These are phyloP conservation scores for Drosophila prosaltans DNA, from an alignment of 1,140 invertebrate genomes.

Conservation along the genomic window DNA sequence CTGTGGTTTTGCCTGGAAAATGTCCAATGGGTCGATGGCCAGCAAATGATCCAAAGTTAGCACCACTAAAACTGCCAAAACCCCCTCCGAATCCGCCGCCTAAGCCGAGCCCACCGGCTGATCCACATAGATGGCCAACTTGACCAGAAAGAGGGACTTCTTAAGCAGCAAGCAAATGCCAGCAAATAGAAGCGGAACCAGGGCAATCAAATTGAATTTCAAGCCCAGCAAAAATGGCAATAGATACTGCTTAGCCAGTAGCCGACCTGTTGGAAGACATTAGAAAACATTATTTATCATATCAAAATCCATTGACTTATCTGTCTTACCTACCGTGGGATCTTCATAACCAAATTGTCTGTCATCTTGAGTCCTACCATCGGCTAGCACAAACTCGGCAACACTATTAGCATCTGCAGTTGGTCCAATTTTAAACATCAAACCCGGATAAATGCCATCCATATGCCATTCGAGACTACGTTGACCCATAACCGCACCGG, in stretches of 20 bases:
- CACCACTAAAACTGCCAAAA: constrained; percentile 44
- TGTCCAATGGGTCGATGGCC: constrained; percentile 54
- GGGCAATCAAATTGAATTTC: constrained; percentile 89
- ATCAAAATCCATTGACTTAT: not conserved
- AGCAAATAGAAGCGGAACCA: constrained; percentile 89
- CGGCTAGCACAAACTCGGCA: constrained; percentile 89
- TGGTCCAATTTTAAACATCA: constrained; percentile 88
- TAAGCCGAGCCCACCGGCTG: constrained; percentile 58
- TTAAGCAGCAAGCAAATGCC: constrained; percentile 88
- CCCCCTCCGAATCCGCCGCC: constrained; percentile 44
- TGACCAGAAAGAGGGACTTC: constrained; percentile 89
- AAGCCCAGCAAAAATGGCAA: constrained; percentile 89
- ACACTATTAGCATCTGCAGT: constrained; percentile 86
- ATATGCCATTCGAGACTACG: constrained; percentile 90
- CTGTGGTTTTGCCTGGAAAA: constrained; percentile 63
- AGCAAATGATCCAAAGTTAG: constrained; percentile 35
- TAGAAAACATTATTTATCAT: not conserved
- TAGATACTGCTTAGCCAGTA: constrained; percentile 87
- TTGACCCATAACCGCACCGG: constrained; percentile 87
- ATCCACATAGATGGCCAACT: constrained; percentile 87
- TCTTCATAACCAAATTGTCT: constrained; percentile 83
- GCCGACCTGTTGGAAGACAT: constrained; percentile 84
- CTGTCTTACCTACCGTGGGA: constrained; percentile 82
- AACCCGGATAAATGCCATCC: constrained; percentile 87
- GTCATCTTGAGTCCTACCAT: constrained; percentile 83